phyloP scores from a whole-genome alignment of 2,888 invertebrate genomes.

The Chloroclysta siterata region DNA sequence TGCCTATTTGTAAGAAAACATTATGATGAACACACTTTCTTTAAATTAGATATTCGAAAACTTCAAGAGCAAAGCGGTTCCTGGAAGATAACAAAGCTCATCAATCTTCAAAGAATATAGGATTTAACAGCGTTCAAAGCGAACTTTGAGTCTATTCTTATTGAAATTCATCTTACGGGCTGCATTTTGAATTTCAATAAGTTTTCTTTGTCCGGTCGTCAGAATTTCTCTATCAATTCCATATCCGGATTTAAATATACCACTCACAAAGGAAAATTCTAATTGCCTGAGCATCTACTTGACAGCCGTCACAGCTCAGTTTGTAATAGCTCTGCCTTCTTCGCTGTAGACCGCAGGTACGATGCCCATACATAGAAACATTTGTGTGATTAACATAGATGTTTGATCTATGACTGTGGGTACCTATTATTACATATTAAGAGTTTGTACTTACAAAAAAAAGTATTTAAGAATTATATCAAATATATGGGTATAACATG shows the following conservation, averaged over 20 bases:
- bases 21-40: background rate
- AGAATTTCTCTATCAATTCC: slow-evolving; percentile 3
- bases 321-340: no score
- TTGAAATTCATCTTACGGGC: slow-evolving; percentile 15
- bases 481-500: no score
- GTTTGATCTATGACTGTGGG: no score
- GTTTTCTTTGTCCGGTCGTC: slow-evolving; percentile 5
- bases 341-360: no score
- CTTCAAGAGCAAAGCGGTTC: background rate
- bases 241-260: slow-evolving; percentile 6
- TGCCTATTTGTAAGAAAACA: no score
- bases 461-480: no score
- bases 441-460: no score
- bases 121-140: background rate
- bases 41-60: background rate
- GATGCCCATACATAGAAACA: no score
- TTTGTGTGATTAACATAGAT: no score
- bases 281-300: background rate
- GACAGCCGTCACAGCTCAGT: no score
- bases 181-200: slow-evolving; percentile 4
- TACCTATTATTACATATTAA: no score
- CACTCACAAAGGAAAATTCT: background rate
- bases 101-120: slow-evolving; percentile 2
- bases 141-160: slow-evolving; percentile 7
- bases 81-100: slow-evolving; percentile 1